Percentiles rank a stretch among this genome's conserved stretches.
Conservation (phyloP, 1,140 invertebrate species). For the Eumaeus atala region DNA sequence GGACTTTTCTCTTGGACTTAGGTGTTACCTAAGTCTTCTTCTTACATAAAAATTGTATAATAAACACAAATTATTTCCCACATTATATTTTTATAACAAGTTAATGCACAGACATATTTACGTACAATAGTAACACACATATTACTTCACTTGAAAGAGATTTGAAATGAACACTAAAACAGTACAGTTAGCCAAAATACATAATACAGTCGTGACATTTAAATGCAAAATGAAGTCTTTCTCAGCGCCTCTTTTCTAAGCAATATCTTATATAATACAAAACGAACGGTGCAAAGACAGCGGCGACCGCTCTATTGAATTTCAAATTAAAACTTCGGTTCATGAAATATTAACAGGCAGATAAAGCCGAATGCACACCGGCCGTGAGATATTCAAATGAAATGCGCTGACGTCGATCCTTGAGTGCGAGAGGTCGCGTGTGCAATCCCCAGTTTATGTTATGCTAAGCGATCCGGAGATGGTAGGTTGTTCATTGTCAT, state of each 20-base stretch:
- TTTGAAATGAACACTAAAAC: no score
- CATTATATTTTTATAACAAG: no score
- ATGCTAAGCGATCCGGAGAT: constrained; percentile 36
- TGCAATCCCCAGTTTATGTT: constrained; percentile 36
- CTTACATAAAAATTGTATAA: no score
- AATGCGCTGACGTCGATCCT: constrained; percentile 40
- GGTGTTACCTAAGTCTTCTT: no score
- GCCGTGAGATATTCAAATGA: constrained; percentile 40
- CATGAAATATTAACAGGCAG: constrained; percentile 52
- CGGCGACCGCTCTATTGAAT: constrained; percentile 34
- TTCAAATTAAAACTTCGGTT: constrained; percentile 46
- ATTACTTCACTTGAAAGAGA: no score
- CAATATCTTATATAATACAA: constrained; percentile 21
- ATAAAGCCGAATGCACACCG: constrained; percentile 32
- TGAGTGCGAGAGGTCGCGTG: constrained; percentile 34
- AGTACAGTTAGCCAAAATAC: no score
- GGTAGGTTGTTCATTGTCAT: constrained; percentile 28
- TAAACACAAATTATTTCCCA: no score
- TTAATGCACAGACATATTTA: no score
- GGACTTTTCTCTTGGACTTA: no score
- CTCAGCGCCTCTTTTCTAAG: constrained; percentile 13
- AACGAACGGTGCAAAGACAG: constrained; percentile 27
- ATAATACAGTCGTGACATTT: constrained; percentile 12
- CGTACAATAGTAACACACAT: no score
- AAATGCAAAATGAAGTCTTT: constrained; percentile 17